A percentile compares a stretch with the other conserved stretches of the same genome.
Conservation (phyloP, 2,888 invertebrate species). For the Lathronympha strigana region DNA sequence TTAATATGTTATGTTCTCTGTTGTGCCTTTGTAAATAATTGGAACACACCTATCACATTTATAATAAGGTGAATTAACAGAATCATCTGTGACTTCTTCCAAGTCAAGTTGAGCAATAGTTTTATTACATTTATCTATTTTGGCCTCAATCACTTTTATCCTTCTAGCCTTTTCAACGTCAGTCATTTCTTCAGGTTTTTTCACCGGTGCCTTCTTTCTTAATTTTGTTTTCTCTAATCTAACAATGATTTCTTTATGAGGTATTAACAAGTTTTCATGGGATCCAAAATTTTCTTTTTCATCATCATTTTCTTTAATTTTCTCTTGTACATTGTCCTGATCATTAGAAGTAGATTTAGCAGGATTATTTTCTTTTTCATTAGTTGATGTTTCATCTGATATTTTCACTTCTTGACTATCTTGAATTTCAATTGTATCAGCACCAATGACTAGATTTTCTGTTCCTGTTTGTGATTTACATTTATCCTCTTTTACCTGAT, state of each 20-base stretch:
- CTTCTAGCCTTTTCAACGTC: constrained; percentile 17
- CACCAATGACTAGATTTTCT: constrained; percentile 5
- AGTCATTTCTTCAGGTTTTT: constrained; percentile 21
- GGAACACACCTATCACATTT: constrained; percentile 20
- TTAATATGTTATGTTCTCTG: background rate
- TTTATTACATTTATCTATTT: constrained; percentile 3
- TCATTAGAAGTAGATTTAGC: background rate
- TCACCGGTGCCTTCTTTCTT: constrained; percentile 2
- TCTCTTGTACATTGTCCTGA: background rate
- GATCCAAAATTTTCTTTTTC: constrained; percentile 25
- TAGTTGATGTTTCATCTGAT: background rate
- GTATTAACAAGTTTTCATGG: constrained; percentile 9
- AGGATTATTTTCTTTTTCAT: background rate
- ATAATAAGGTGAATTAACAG: constrained; percentile 14
- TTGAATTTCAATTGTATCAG: constrained; percentile 18
- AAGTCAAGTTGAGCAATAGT: constrained; percentile 20
- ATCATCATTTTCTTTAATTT: background rate
- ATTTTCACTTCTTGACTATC: constrained; percentile 23
- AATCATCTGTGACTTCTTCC: constrained; percentile 25
- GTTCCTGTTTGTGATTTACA: background rate
- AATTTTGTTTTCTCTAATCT: constrained; percentile 9
- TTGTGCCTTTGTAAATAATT: background rate
- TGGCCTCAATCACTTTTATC: constrained; percentile 14
- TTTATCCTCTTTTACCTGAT: background rate
- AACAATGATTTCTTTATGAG: constrained; percentile 16